Conservation (phyloP, 2,888 invertebrate genomes). For the Drosophila aldrichi region DNA sequence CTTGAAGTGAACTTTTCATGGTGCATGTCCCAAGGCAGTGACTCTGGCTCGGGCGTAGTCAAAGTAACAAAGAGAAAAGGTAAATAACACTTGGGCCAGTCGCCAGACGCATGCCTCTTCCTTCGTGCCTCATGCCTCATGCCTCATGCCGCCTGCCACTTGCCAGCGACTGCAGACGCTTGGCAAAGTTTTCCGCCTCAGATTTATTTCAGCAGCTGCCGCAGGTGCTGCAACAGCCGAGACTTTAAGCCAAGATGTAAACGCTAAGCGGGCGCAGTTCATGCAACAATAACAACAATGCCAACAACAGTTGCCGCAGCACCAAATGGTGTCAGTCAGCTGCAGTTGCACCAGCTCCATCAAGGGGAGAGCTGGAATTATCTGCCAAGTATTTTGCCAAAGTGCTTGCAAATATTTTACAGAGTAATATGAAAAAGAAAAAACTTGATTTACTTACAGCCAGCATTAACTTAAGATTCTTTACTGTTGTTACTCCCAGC, state of each 20-base stretch:
- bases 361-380: conserved; percentile 36
- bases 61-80: conserved; percentile 64
- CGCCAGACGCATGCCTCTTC: conserved; percentile 45
- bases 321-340: conserved; percentile 61
- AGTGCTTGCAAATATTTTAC: conserved; percentile 48
- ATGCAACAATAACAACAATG: conserved; percentile 32
- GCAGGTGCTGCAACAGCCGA: conserved; percentile 42
- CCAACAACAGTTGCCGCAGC: conserved; percentile 10
- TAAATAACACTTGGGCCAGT: conserved; percentile 70
- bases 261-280: conserved; percentile 26
- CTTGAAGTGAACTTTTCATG: conserved; percentile 52
- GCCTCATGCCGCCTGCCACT: conserved; percentile 30
- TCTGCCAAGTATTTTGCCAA: conserved; percentile 51
- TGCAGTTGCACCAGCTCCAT: conserved; percentile 14
- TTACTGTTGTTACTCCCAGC: conserved; percentile 18
- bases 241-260: conserved; percentile 51
- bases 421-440: conserved; percentile 31
- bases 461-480: conserved; percentile 49
- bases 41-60: conserved; percentile 8
- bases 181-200: conserved; percentile 58
- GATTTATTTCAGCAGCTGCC: conserved; percentile 72
- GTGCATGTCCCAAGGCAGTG: conserved; percentile 17
- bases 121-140: conserved; percentile 15
- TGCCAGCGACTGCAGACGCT: conserved; percentile 18
- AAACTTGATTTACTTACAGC: conserved; percentile 48